phyloP scores from a whole-genome alignment of 2,797 vertebrate genomes.

The Clarias platycephalus region DNA sequence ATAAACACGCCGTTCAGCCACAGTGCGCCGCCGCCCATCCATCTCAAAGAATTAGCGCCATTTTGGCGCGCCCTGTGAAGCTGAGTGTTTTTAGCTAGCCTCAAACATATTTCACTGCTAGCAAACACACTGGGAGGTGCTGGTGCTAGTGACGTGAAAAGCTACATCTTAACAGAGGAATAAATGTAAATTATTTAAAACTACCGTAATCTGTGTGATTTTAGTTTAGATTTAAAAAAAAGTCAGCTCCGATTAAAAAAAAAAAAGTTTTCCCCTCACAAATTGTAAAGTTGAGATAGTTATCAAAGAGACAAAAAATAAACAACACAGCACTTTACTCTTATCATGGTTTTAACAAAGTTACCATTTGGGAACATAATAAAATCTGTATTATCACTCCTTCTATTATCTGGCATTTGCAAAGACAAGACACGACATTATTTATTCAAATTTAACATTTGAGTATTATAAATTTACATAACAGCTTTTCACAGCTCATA shows the following conservation, averaged over 20 bases:
- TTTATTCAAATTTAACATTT: conserved; percentile 37
- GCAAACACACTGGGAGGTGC: conserved; percentile 9
- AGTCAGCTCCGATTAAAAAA: background rate
- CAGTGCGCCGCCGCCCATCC: conserved; percentile 81
- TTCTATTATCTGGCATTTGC: conserved; percentile 17
- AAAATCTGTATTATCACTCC: conserved; percentile 14
- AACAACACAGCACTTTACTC: background rate
- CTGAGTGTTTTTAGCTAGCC: conserved; percentile 31
- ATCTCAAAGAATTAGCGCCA: conserved; percentile 72
- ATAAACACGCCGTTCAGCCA: conserved; percentile 86
- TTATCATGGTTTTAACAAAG: background rate
- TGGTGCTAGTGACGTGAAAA: conserved; percentile 2
- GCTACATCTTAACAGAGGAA: conserved; percentile 25
- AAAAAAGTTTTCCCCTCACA: background rate
- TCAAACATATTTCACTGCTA: conserved; percentile 34
- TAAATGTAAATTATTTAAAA: conserved; percentile 10
- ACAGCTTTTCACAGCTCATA: conserved; percentile 8
- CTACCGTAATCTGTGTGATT: background rate
- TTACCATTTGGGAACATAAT: background rate
- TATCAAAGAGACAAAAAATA: conserved; percentile 9
- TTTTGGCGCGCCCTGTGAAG: conserved; percentile 30
- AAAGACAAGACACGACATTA: conserved; percentile 12
- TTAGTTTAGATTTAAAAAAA: background rate
- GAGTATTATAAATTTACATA: conserved; percentile 18
- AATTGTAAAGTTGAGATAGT: background rate